Conservation (phyloP, 1,140 invertebrate species). For the Formica exsecta region DNA sequence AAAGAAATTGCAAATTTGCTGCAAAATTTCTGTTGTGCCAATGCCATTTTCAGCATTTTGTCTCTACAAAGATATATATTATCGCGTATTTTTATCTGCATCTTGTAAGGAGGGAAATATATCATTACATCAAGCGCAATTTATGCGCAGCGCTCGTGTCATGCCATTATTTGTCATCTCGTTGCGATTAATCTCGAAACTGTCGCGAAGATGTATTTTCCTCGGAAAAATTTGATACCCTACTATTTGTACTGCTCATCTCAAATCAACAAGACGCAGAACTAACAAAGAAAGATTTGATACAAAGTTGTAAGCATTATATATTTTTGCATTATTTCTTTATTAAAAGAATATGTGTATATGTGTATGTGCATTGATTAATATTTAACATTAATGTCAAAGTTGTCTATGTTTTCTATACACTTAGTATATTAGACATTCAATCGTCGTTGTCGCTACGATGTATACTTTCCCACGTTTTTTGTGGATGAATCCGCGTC, state of each 20-base stretch:
- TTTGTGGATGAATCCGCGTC: not conserved
- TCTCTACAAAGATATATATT: not conserved
- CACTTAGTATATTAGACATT: constrained; percentile 10
- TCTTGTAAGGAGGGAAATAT: constrained; percentile 26
- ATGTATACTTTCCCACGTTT: constrained; percentile 38
- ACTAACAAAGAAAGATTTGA: not conserved
- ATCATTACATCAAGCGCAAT: constrained; percentile 4
- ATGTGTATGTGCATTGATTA: not conserved
- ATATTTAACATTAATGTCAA: not conserved
- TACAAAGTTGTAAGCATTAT: not conserved
- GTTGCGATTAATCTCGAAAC: constrained; percentile 33
- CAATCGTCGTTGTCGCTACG: not conserved
- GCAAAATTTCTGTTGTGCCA: not conserved
- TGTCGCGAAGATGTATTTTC: not conserved
- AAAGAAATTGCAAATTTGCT: not conserved
- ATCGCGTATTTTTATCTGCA: constrained; percentile 6
- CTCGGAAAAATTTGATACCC: not conserved
- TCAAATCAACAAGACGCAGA: not conserved
- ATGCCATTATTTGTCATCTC: constrained; percentile 36
- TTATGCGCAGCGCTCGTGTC: not conserved
- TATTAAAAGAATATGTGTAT: not conserved
- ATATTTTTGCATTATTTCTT: no score
- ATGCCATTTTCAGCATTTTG: not conserved
- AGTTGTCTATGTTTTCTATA: not conserved
- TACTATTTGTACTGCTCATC: not conserved